Evolutionary conservation across 2,797 vertebrate species (phyloP).

Genomic region (Numenius phaeopus): DNA sequence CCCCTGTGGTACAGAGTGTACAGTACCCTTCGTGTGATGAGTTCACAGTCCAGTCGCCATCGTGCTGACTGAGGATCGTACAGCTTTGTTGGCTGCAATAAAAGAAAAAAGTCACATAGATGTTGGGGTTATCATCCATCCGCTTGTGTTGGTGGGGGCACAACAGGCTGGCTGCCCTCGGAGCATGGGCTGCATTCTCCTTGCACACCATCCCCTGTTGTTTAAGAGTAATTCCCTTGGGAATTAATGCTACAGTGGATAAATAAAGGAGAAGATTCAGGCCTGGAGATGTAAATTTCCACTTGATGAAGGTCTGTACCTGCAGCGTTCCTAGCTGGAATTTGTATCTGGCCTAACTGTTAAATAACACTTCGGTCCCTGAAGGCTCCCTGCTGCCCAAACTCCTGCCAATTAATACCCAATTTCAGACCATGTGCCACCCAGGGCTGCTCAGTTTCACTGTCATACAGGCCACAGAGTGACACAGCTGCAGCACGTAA

Average conservation of each 20-base stretch:
- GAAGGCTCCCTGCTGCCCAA: not conserved
- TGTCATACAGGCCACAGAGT: not conserved
- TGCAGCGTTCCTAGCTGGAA: not conserved
- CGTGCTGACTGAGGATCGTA: rapidly evolving
- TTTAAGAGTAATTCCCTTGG: slow-evolving; percentile 30
- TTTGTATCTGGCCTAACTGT: not conserved
- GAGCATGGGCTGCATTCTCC: not conserved
- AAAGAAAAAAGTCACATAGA: not conserved
- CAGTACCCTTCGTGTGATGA: not conserved
- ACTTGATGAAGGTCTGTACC: not conserved
- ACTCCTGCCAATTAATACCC: not conserved
- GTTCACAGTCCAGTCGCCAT: not conserved
- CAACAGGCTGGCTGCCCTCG: not conserved
- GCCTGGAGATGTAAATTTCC: not conserved
- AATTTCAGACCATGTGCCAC: rapidly evolving
- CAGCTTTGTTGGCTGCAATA: rapidly evolving
- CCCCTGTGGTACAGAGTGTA: rapidly evolving
- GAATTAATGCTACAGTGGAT: not conserved
- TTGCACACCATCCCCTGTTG: not conserved
- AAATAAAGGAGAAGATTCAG: not conserved
- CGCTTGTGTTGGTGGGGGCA: not conserved
- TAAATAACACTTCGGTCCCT: not conserved
- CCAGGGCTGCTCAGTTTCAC: not conserved
- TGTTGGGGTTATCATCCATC: not conserved
- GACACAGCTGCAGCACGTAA: not conserved